Evolutionary conservation across 2,113 vertebrate species (phyloP).

Genomic region (Siniperca knerii): DNA sequence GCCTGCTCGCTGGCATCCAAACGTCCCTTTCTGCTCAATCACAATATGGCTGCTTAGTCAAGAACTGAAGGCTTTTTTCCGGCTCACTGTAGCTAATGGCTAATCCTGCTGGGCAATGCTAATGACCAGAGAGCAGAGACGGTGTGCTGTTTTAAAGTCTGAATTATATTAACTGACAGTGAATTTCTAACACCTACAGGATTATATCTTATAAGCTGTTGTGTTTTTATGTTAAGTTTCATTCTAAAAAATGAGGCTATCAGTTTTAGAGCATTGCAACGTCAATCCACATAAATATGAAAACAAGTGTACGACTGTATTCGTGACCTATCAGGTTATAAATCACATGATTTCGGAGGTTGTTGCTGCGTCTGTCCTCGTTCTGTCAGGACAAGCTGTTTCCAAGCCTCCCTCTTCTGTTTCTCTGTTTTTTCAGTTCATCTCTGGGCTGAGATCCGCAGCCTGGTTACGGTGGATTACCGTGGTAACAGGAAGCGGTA

Average conservation of each 20-base stretch:
- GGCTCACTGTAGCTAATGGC: constrained; percentile 9
- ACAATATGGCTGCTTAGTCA: not conserved
- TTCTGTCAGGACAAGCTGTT: constrained; percentile 12
- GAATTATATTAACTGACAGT: not conserved
- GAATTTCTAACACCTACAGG: not conserved
- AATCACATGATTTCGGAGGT: not conserved
- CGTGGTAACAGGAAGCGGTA: not conserved
- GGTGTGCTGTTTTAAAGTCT: not conserved
- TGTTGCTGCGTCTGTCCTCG: not conserved
- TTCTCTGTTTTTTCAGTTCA: not conserved
- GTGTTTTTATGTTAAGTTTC: too few species aligned
- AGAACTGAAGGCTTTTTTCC: not conserved
- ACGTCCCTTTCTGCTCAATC: constrained; percentile 9
- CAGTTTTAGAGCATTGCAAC: too few species aligned
- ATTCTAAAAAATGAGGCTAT: too few species aligned
- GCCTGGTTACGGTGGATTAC: constrained; percentile 35
- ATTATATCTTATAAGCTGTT: too few species aligned
- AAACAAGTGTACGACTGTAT: not conserved
- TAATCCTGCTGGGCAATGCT: not conserved
- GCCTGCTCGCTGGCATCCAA: not conserved
- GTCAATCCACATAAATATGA: not conserved
- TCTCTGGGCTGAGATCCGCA: constrained; percentile 11
- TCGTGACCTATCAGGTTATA: not conserved
- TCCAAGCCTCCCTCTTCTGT: not conserved
- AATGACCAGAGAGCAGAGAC: not conserved